Conservation (phyloP, 2,113 vertebrate species). For the Sciurus niger region DNA sequence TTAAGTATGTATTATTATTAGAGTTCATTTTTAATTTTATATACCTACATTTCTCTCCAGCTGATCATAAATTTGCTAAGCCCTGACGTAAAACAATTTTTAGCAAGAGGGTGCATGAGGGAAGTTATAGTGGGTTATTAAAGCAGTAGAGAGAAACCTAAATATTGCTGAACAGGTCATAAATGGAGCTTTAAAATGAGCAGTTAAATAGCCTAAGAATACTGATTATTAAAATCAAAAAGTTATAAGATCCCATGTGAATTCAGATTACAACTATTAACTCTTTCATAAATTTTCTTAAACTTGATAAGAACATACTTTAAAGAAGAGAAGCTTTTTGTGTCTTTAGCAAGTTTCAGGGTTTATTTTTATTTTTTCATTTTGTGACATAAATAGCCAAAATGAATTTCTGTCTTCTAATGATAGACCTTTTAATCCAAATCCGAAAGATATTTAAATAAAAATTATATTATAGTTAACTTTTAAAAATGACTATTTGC, state of each 20-base stretch:
- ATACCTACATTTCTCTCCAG: constrained; percentile 49
- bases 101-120: constrained; percentile 57
- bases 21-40: constrained; percentile 69
- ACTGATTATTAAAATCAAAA: constrained; percentile 61
- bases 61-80: constrained; percentile 74
- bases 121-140: constrained; percentile 68
- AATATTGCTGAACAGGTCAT: constrained; percentile 61
- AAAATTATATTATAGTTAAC: constrained; percentile 1
- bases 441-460: constrained; percentile 48
- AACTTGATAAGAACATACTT: neutral
- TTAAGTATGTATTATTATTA: constrained; percentile 64
- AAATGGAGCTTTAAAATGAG: constrained; percentile 64
- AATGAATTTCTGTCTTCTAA: constrained; percentile 17
- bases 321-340: constrained; percentile 51
- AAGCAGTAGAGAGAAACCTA: constrained; percentile 75
- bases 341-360: constrained; percentile 21
- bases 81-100: constrained; percentile 73
- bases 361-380: neutral
- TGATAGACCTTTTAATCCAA: constrained; percentile 30
- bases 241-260: constrained; percentile 32
- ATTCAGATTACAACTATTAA: constrained; percentile 32
- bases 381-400: constrained; percentile 26
- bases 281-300: constrained; percentile 23
- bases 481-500: constrained; percentile 53
- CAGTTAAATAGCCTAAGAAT: neutral